Conservation (phyloP, 2,888 invertebrate genomes). For the Orchestes rusci region DNA sequence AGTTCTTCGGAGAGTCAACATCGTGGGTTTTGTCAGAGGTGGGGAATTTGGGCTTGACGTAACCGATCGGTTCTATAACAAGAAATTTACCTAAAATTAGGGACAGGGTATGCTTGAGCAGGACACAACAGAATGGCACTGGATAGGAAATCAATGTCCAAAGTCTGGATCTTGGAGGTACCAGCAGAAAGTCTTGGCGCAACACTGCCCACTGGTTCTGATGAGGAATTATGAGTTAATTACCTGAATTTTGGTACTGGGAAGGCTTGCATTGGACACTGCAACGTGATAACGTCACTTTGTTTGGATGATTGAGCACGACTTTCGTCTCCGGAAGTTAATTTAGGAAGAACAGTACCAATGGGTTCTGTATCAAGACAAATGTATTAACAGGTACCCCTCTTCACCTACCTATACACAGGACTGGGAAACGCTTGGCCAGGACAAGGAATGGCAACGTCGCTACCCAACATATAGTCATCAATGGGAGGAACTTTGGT, state of each 20-base stretch:
- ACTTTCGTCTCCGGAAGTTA: slow-evolving; percentile 40
- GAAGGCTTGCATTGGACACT: slow-evolving; percentile 45
- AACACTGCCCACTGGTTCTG: slow-evolving; percentile 51
- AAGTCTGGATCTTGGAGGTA: slow-evolving; percentile 32
- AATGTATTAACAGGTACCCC: not conserved
- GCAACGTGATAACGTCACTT: slow-evolving; percentile 47
- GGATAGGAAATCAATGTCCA: slow-evolving; percentile 24
- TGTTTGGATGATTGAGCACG: slow-evolving; percentile 31
- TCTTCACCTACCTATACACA: slow-evolving; percentile 36
- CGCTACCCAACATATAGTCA: slow-evolving; percentile 9
- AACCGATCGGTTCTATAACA: slow-evolving; percentile 44
- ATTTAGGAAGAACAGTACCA: slow-evolving; percentile 65
- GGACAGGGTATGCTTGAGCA: slow-evolving; percentile 60
- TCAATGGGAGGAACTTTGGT: slow-evolving; percentile 19
- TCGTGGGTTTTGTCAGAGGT: slow-evolving; percentile 49
- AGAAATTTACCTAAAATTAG: slow-evolving; percentile 58
- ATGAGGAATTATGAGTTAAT: slow-evolving; percentile 12
- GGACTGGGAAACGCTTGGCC: slow-evolving; percentile 65
- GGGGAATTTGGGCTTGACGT: slow-evolving; percentile 46
- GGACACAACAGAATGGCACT: slow-evolving; percentile 54
- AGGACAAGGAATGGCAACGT: slow-evolving; percentile 51
- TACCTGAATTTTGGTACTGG: slow-evolving; percentile 24
- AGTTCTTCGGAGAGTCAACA: slow-evolving; percentile 47
- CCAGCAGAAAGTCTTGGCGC: slow-evolving; percentile 53
- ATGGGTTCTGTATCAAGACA: slow-evolving; percentile 55